Evolutionary conservation across 2,797 vertebrate genomes (phyloP), one percentile per base, ranked within the genome.

Genomic region (Pangasius sanitwongsei): DNA sequence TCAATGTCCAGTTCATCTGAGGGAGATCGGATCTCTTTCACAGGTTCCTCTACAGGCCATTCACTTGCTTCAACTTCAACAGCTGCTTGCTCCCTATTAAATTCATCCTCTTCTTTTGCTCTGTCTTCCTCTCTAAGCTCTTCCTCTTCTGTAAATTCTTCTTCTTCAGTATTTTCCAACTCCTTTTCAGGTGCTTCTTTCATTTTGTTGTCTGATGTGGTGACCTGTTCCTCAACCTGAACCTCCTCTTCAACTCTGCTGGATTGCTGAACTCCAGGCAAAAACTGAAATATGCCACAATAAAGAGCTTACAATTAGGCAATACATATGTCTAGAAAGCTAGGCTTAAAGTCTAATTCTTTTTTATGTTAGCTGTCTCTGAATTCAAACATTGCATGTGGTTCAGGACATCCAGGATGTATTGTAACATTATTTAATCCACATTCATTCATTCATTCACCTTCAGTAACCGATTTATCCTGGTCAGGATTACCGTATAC

Each of bases 211-310:
- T 88, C 74, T 37, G 83, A 41, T 84, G 61, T 28, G 23, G 12
- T 57, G 37, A 81, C 4, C 37, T 88, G 65, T 9, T 87, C 69
- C 41, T 91, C 89, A 44, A 31, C 57, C 3, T 67, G 65, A 89
- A 65, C 18, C 41, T 78, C 31, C 28, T 77, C 72, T 41, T 90
- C 91, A 48, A 41, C 50, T 67, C 41, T 72, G 61, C 37, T 70
- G 15, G 28, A 9, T 75, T 83, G 70, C 59, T 87, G 87, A 83
- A 37, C 69, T 83, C 69, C 87, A 82, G 84, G 48, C 41, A 87
- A 44, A 74, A 89, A 50, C 92, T 93, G 83, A 81, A 90, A 92
- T 15, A 70, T 53, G 44, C 5, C 83, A 85, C n/a, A 85, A 69
- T 18, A 67, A 84, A 84, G 31, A 55, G 48, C 28, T 20, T 44